Evolutionary conservation across 35 echinoderm and acorn worm species (phyloP).

Genomic region (Chiridota heheva): DNA sequence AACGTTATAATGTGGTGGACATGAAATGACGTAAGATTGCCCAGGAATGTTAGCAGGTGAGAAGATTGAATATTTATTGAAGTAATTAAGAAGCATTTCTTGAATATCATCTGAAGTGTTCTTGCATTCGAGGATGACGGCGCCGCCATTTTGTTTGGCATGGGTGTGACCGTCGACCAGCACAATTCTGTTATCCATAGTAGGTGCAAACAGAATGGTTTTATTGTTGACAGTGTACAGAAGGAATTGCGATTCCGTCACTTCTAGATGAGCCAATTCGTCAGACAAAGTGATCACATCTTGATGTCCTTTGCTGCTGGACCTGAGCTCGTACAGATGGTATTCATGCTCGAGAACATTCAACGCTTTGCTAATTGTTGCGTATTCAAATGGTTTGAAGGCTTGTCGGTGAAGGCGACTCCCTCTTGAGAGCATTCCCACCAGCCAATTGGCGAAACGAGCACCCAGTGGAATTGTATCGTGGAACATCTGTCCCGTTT

Average conservation of each 20-base stretch:
- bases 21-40: background rate
- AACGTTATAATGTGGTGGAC: constrained; percentile 1
- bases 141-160: constrained; percentile 26
- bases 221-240: background rate
- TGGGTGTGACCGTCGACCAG: constrained; percentile 17
- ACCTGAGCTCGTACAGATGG: background rate
- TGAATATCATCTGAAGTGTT: background rate
- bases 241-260: background rate
- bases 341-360: background rate
- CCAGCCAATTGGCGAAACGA: constrained; percentile 5
- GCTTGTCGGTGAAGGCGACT: background rate
- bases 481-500: constrained; percentile 3
- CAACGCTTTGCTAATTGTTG: constrained; percentile 2
- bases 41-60: background rate
- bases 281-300: background rate
- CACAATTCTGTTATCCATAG: background rate
- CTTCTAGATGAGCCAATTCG: background rate
- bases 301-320: background rate
- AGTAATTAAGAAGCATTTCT: background rate
- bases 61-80: background rate
- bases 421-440: constrained; percentile 20
- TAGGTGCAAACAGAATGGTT: constrained; percentile 11
- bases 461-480: background rate
- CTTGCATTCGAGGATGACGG: background rate
- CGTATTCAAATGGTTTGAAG: background rate